These are phyloP conservation scores for Esox masquinongy DNA, from an alignment of 2,797 vertebrate genomes.

Conservation along the genomic window DNA sequence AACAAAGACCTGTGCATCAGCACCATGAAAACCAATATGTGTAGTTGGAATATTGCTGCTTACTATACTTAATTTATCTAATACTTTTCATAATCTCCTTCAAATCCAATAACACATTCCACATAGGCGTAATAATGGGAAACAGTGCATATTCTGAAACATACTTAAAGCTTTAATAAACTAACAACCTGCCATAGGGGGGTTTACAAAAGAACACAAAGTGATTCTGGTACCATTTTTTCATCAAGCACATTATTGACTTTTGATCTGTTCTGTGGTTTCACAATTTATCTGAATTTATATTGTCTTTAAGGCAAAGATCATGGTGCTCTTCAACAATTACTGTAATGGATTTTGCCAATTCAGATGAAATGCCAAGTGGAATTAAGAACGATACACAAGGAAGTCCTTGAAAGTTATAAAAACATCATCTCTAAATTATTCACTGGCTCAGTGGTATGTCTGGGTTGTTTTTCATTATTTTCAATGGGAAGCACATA, in stretches of 20 bases:
- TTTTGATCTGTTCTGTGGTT: neutral
- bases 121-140: neutral
- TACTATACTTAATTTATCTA: neutral
- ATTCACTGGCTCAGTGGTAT: conserved; percentile 35
- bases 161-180: neutral
- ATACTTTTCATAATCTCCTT: neutral
- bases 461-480: conserved; percentile 29
- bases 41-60: neutral
- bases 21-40: conserved; percentile 13
- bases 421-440: conserved; percentile 43
- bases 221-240: neutral
- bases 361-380: conserved; percentile 7
- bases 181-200: neutral
- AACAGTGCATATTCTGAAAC: neutral
- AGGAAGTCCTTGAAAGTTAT: conserved; percentile 34
- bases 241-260: neutral
- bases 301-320: neutral
- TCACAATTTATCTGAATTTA: neutral
- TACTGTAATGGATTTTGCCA: neutral
- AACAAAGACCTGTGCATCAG: neutral
- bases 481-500: conserved; percentile 22
- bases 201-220: too few relatives aligned
- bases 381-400: conserved; percentile 3
- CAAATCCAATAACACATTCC: neutral
- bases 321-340: conserved; percentile 17